Base-by-base conservation (phyloP, 2,113 vertebrate species). In the Suncus etruscus region DNA sequence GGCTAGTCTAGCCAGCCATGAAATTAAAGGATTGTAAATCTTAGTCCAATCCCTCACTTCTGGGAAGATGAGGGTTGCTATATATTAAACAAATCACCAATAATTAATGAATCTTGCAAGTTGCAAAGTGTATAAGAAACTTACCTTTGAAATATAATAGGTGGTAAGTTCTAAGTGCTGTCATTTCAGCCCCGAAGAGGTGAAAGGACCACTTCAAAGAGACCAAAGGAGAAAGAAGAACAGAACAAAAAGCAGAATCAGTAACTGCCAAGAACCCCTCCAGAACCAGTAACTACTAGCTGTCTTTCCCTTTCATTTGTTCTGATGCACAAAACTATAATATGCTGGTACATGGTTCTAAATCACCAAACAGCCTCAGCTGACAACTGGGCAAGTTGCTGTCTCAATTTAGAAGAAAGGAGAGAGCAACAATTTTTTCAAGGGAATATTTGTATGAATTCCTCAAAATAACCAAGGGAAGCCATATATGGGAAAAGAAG, bases 361-460 rank as follows among this genome's bases (percentile, higher is more conserved):
- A 70, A 16, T 32, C 25, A 50, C 29, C 69, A 32, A 69, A n/a
- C 48, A 75, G 82, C 58, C 77, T 89, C 86, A 86, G 72, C 51
- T 63, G 14, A 73, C 61, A 87, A 85, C 61, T 75, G 63, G 39
- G 15, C n/a, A 83, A 12, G 22, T 11, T 27, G 31, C 58, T 50
- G 9, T 86, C 47, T 83, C n/a, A 9, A 80, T 6, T 8, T 8
- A 76, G 50, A 86, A 70, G 89, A 89, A 86, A n/a, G 7, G 22
- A 90, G 61, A 87, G 47, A 54, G 50, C 24, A 91, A 51, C 68
- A 76, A 83, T 83, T 76, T 94, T 83, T 81, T 29, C 63, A 73
- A 80, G 65, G 48, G 58, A 83, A 91, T 6, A 2, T 61, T 85
- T 84, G 61, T 45, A 48, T 79, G 58, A 80, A 27, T 8, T 8